Conservation (phyloP, 2,888 invertebrate species). For the Ochropleura plecta region DNA sequence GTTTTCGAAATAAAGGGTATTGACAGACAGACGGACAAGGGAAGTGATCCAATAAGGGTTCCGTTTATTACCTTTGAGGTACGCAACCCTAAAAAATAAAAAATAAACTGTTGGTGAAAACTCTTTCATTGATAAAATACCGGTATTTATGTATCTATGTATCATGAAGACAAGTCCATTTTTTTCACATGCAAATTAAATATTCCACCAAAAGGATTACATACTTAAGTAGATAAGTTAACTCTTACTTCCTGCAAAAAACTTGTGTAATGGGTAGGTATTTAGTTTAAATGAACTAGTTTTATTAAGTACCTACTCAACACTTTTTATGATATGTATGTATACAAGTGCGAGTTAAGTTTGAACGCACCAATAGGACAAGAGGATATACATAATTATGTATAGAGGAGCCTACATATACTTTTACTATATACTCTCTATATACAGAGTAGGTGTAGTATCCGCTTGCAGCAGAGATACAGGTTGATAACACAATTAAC, state of each 20-base stretch:
- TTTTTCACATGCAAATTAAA: conserved; percentile 11
- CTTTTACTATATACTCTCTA: no score
- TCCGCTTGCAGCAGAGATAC: no score
- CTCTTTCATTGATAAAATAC: not conserved
- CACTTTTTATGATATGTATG: not conserved
- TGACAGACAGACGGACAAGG: no score
- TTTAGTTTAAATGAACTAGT: not conserved
- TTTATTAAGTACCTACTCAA: not conserved
- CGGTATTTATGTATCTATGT: not conserved
- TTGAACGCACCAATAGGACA: not conserved
- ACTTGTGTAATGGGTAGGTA: not conserved
- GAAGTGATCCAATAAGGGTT: no score
- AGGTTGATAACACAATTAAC: no score
- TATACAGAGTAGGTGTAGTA: no score
- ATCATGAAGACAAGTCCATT: not conserved
- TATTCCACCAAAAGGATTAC: conserved; percentile 16
- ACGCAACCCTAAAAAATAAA: no score
- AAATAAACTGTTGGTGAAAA: not conserved
- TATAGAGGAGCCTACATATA: not conserved
- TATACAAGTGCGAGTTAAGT: not conserved
- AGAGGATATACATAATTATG: not conserved
- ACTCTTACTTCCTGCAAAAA: conserved; percentile 32
- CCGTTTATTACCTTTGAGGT: no score
- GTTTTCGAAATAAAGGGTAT: no score
- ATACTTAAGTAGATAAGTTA: not conserved